Evolutionary conservation across 2,888 invertebrate genomes (phyloP), one percentile per base, ranked within the genome.

Genomic region (Tenthredo livida): DNA sequence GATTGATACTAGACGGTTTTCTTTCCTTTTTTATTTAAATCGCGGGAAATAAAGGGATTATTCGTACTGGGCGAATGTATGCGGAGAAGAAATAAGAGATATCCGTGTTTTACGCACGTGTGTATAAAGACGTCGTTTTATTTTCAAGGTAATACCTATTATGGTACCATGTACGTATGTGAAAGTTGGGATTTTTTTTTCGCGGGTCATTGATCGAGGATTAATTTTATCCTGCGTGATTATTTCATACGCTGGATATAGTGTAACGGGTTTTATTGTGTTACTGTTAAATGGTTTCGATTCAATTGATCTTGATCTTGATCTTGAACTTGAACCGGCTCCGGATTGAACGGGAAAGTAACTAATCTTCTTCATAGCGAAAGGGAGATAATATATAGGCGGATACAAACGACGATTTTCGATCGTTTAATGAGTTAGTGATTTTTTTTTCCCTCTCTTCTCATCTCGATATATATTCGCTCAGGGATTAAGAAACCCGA

Each of bases 241-340:
- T 61, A 37, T 37, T 12, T 61, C 25, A 61, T 25, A 9, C 4
- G n/a, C 54, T 54, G 54, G 7, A n/a, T 54, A 54, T 54, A 12
- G 15, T n/a, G n/a, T 54, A 54, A 54, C 67, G 67, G 25, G 6
- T 29, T 21, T 67, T 29, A 67, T 67, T 37, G 70, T 37, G 33
- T 70, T 7, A 70, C 40, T n/a, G 70, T 70, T 70, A n/a, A 70
- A 29, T 70, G 7, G 70, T 37, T 37, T 33, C 37, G n/a, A 70
- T 70, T 40, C 37, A 37, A 37, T 70, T 70, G 70, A 70, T 70
- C 70, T 70, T 70, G 67, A 67, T 67, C 70, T 70, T 70, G 70
- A 70, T 70, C 70, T 70, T 70, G 33, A 33, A 29, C 67, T 33
- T 67, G 15, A 67, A 33, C 29, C 15, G n/a, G 37, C n/a, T 70